Base-by-base conservation (phyloP, 2,888 invertebrate species). In the Resseliella maxima region DNA sequence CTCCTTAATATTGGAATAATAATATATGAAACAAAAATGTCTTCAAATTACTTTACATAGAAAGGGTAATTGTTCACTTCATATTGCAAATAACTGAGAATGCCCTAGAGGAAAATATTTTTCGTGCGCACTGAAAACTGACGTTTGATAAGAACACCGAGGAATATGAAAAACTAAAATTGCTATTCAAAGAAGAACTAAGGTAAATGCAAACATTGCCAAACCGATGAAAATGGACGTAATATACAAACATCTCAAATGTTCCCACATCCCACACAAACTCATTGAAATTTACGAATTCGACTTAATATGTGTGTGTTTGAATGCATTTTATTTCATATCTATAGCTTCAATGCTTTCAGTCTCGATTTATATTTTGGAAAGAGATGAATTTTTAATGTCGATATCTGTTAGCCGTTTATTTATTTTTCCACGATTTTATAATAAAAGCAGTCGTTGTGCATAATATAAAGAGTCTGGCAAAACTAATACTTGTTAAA, bases 201-300 rank as follows among this genome's bases (percentile, higher is more conserved):
- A 12, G 41, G 41, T 12, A 41, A 41, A 59, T 59, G 24, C 59
- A 59, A 72, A 72, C 18, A 72, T 31, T 35, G 27, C 31, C 35
- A 6, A 2, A 6, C 0, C n/a, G n/a, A n/a, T n/a, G n/a, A 31
- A 27, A 31, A 72, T 72, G 72, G 72, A 72, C 72, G 72, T 72
- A 35, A 72, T 31, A 72, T 35, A 31, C 72, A 72, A 12, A 72
- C 31, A 83, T 83, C 41, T 41, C 38, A 38, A 38, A 21, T n/a
- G 41, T 83, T 83, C 83, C 83, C 83, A 83, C 83, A 83, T 83
- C 83, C 83, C 83, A 83, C 83, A 31, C 72, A 31, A 72, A 72
- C 31, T 72, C 72, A 72, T 15, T 72, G 72, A 72, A 72, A 31
- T 72, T 72, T 72, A 31, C 72, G 31, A 72, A 72, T 72, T 72